These are phyloP conservation scores for Cataglyphis hispanica DNA, from an alignment of 1,140 invertebrate genomes.

Conservation along the genomic window DNA sequence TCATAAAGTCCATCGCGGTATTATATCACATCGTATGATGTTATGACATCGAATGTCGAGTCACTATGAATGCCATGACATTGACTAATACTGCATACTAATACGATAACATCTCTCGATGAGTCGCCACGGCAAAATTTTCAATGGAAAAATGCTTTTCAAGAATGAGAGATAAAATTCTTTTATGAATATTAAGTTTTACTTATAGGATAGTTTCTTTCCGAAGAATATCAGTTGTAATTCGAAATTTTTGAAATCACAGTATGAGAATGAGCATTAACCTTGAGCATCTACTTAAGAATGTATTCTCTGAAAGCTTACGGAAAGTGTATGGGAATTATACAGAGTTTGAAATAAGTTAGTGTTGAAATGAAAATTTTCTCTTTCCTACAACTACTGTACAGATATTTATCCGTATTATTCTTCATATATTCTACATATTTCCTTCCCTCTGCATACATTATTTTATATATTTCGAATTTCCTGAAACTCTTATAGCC, in stretches of 20 bases:
- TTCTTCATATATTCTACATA: not conserved
- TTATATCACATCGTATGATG: constrained; percentile 1
- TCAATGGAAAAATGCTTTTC: not conserved
- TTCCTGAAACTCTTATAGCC: not conserved
- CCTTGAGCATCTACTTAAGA: not conserved
- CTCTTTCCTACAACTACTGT: not conserved
- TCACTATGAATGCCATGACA: constrained; percentile 22
- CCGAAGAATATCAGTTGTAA: not conserved
- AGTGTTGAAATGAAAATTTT: not conserved
- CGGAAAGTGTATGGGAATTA: not conserved
- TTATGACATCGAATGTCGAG: constrained; percentile 28
- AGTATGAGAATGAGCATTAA: not conserved
- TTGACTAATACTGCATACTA: not conserved
- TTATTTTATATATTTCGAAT: constrained; percentile 6
- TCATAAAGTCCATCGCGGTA: not conserved
- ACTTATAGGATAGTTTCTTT: not conserved
- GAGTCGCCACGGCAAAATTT: not conserved
- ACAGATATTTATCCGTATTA: not conserved
- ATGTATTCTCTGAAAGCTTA: not conserved
- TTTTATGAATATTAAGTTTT: not conserved
- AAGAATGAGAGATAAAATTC: not conserved
- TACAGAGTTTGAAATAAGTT: not conserved
- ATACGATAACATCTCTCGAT: not conserved
- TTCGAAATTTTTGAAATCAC: not conserved
- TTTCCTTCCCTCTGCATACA: not conserved